Conservation (phyloP, 2,113 vertebrate genomes). For the Pelusios castaneus region DNA sequence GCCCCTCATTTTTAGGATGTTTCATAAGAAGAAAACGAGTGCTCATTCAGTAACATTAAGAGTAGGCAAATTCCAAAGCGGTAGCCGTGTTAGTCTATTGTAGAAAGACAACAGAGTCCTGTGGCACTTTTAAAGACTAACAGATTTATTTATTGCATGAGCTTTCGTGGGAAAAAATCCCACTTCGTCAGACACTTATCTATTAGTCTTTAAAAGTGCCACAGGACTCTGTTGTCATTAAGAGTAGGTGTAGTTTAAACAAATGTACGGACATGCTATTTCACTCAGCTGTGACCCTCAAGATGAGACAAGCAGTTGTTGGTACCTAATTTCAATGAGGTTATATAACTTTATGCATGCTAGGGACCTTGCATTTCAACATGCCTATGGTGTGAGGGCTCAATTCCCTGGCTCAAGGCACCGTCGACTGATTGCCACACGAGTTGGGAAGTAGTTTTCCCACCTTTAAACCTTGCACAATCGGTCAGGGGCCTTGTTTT, state of each 20-base stretch:
- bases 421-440: constrained; percentile 55
- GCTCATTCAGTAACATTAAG: neutral
- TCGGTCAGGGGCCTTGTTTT: neutral
- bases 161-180: no score
- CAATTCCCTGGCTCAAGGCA: constrained; percentile 59
- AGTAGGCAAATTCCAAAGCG: no score
- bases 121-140: no score
- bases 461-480: constrained; percentile 4
- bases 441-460: constrained; percentile 36
- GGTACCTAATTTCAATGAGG: constrained; percentile 33
- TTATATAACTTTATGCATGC: constrained; percentile 50
- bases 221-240: no score
- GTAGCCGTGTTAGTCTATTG: no score
- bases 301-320: constrained; percentile 54
- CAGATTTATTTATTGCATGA: no score
- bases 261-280: constrained; percentile 33
- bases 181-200: no score
- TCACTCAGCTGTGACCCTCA: neutral
- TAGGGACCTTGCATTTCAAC: constrained; percentile 50
- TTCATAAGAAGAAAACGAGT: neutral
- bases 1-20: neutral
- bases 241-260: neutral
- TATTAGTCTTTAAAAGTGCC: no score
- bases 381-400: constrained; percentile 34
- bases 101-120: no score